Conservation (phyloP, 2,888 invertebrate species). For the Epinotia demarniana region DNA sequence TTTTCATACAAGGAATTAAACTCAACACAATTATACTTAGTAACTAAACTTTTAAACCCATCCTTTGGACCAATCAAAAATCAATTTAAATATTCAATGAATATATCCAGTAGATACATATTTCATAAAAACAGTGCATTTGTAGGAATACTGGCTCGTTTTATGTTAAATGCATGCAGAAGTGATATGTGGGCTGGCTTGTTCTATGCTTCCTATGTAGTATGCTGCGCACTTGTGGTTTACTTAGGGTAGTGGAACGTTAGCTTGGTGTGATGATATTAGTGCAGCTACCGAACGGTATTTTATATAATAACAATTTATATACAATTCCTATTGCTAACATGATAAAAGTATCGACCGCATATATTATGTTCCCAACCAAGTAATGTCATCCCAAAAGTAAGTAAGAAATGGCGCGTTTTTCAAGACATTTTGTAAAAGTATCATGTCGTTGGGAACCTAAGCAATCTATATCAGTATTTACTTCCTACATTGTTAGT, state of each 20-base stretch:
- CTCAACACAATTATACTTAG: not conserved
- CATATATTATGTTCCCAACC: not conserved
- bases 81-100: too few species aligned
- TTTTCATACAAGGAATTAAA: not conserved
- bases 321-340: slow-evolving; percentile 12
- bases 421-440: not conserved
- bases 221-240: slow-evolving; percentile 6
- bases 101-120: too few species aligned
- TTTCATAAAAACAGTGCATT: too few species aligned
- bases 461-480: slow-evolving; percentile 12
- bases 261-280: slow-evolving; percentile 24
- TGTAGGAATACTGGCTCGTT: too few species aligned
- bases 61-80: too few species aligned
- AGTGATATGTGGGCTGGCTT: slow-evolving; percentile 15
- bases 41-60: too few species aligned
- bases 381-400: not conserved
- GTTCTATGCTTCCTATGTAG: slow-evolving; percentile 5
- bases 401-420: not conserved
- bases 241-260: slow-evolving; percentile 15
- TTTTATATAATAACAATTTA: slow-evolving; percentile 2
- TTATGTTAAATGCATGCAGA: slow-evolving; percentile 30
- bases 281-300: slow-evolving; percentile 7
- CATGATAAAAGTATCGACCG: not conserved
- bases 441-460: not conserved
- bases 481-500: not conserved